Evolutionary conservation across 1,140 invertebrate species (phyloP), one percentile per base, ranked within the genome.

Genomic region (Dinothrombium tinctorium): DNA sequence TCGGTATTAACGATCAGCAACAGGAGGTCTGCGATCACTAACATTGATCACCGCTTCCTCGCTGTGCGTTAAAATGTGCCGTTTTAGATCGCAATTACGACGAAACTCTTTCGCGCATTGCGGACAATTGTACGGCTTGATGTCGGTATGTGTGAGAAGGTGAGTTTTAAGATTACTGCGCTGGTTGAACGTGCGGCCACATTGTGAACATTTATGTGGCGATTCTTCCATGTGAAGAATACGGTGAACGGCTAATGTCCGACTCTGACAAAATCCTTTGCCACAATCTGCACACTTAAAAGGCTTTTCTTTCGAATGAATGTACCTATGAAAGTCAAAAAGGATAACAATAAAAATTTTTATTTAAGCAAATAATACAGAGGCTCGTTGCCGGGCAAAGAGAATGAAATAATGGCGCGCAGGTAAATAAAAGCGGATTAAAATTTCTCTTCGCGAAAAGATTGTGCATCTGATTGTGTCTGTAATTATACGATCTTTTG

Each of bases 231-330:
- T 74, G 55, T 83, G 77, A 1, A 84, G 63, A 45, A 86, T 84
- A 57, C 80, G 79, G 61, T 94, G 87, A 0, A 90, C 82, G 4
- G 84, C 83, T 45, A 95, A 59, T 1, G 87, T 95, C 42, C 86
- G 64, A 1, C 78, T 82, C 56, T 95, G 89, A 57, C 89, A 92
- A 60, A 95, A 95, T 1, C 87, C 87, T 55, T 94, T 94, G 22
- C 83, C 81, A 57, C 87, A 95, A 53, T 90, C 81, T 2, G 68
- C 65, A 57, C 87, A 95, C 56, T 87, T 90, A 63, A 90, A 95
- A 2, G n/a, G n/a, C n/a, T n/a, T n/a, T n/a, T n/a, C n/a, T n/a
- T n/a, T n/a, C n/a, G n/a, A n/a, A n/a, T n/a, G 87, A 43, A 92
- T 95, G 60, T 87, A 92, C 64, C 79, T 87, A 67, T 57, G 8